Base-by-base conservation (phyloP, 2,888 invertebrate genomes). In the Zygaena filipendulae region DNA sequence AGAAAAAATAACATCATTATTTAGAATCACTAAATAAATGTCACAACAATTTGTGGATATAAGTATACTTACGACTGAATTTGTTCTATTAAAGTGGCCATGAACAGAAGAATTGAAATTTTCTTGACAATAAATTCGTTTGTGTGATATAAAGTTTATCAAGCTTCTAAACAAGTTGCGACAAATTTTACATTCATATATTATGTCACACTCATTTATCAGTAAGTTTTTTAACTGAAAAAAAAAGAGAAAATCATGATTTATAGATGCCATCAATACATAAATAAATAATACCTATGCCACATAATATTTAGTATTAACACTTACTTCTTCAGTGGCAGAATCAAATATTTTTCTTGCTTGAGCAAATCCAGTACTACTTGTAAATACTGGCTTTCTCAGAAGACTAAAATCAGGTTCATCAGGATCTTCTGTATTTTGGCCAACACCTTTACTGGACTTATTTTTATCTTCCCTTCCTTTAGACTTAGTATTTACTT, bases 141-240 rank as follows among this genome's bases (percentile, higher is more conserved):
- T 96, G 60, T 96, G 96, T 18, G 92, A 87, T 43, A 95, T 84
- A 54, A 95, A 92, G 70, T 95, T 95, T 9, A 89, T 88, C 39
- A 95, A 72, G 57, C 92, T 92, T 43, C 95, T 84, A 59, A 93
- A 95, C 50, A 96, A 82, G 52, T 88, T 92, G 18, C 89, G 83
- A 55, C 96, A 96, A 11, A 90, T 85, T 61, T 88, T 88, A 66
- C 96, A 96, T 66, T 96, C 96, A 66, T 92, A 91, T 47, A 96
- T 83, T 32, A 95, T 68, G 59, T 92, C 91, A 82, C 95, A 95
- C 74, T 96, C 95, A 52, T 88, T 84, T 16, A 87, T 75, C 18
- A 96, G 75, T 28, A 93, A 74, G 43, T 85, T 82, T 43, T 87
- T 85, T 12, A 92, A 84, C 90, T 92, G 67, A 46, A 84, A 74